Base-by-base conservation (phyloP, 2,888 invertebrate species). In the Rhorus exstirpatorius region DNA sequence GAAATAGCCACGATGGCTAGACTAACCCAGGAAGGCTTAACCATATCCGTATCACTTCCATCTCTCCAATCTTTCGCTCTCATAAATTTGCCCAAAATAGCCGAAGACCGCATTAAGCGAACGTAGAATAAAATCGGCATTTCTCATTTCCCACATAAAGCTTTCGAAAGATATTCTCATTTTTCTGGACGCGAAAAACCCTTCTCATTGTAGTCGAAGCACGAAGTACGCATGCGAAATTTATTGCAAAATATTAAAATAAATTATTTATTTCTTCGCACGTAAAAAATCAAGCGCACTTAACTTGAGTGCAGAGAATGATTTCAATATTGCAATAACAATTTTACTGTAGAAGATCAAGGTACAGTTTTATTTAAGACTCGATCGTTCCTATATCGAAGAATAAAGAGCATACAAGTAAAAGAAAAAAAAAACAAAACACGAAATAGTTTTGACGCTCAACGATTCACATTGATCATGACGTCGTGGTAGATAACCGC, bases 121-220 rank as follows among this genome's bases (percentile, higher is more conserved):
- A 51, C 49, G 79, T 26, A 26, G 67, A 60, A 79, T 72, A 72
- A 67, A 79, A 79, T 60, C 24, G 41, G 24, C n/a, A n/a, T 72
- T 60, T 24, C 51, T n/a, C 14, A 63, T 44, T 44, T 19, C 4
- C 41, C 61, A 6, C 21, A 17, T 17, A 10, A 19, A 7, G n/a
- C 61, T 31, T 55, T 55, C 10, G 51, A 51, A 26, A 24, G 8
- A 51, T 19, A 21, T 51, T 60, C 65, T 68, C 65, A 12, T n/a
- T n/a, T n/a, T 46, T 24, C 35, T 14, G 44, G 14, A n/a, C 41
- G 21, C 49, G n/a, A 60, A 70, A 78, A 78, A 70, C 8, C 60
- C 14, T 68, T 74, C 10, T 63, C 53, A 14, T 21, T 10, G 17
- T 24, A 71, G 38, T 31, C 61, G 60, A 49, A 67, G 67, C 76